Conservation (phyloP, 1,140 invertebrate species). For the Psix sp. region DNA sequence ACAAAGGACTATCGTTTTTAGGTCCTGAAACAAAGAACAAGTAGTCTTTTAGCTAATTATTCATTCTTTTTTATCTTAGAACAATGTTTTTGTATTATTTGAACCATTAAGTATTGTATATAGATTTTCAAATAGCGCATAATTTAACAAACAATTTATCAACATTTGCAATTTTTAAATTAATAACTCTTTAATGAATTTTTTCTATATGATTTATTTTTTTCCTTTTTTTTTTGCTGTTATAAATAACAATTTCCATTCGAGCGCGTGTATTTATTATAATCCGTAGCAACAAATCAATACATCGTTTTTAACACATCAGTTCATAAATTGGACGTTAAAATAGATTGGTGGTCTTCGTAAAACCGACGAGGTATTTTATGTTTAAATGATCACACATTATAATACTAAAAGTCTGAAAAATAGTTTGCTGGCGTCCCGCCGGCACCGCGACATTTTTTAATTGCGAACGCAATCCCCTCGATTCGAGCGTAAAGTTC, state of each 20-base stretch:
- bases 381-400: no score
- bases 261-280: constrained; percentile 30
- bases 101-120: not conserved
- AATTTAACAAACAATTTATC: no score
- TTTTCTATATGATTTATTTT: no score
- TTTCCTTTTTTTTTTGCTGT: no score
- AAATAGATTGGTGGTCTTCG: no score
- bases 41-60: constrained; percentile 1
- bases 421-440: constrained; percentile 1
- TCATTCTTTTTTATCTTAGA: constrained; percentile 1
- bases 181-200: no score
- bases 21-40: constrained; percentile 81
- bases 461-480: constrained; percentile 43
- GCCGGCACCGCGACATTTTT: constrained; percentile 12
- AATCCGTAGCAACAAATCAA: constrained; percentile 37
- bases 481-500: constrained; percentile 33
- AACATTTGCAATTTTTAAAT: no score
- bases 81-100: not conserved
- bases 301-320: constrained; percentile 19
- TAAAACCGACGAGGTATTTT: no score
- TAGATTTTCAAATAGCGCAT: no score
- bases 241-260: constrained; percentile 34
- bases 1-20: constrained; percentile 89
- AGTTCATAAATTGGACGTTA: constrained; percentile 10
- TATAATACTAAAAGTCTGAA: no score